Evolutionary conservation across 2,888 invertebrate species (phyloP), one percentile per base, ranked within the genome.

Genomic region (Antheraea yamamai): DNA sequence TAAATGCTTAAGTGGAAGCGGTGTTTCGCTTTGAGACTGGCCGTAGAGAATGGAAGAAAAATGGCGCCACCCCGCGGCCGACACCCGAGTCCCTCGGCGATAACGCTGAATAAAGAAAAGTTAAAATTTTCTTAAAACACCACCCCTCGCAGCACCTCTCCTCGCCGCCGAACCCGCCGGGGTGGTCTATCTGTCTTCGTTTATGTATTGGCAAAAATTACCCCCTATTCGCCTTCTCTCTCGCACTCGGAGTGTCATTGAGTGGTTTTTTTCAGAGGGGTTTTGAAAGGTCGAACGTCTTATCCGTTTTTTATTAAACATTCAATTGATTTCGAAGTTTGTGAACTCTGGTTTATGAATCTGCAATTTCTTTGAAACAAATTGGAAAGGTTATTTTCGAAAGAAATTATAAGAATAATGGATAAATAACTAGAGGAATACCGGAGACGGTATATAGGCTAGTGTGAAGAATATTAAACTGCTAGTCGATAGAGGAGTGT

Each of bases 131-230:
- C 93, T 92, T 91, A 88, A 90, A 92, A 89, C 89, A 84, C 90
- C 91, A 84, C 90, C 91, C 89, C 85, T 77, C 74, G 61, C 61
- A 10, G 47, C 47, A 8, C 61, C 64, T 12, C 26, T 3, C 16
- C 26, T 16, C 23, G n/a, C n/a, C 61, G 6, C 14, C 64, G 30
- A 2, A 3, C 78, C 74, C 75, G 77, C 90, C 91, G 84, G 89
- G 88, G 89, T 86, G 84, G 88, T 79, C 91, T 92, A 92, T 94
- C 94, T 93, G 89, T 93, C 94, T 94, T 94, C 91, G 91, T 93
- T 93, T 90, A 93, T 93, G 94, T 94, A 94, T 94, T 90, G 94
- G 93, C 92, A 94, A 94, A 94, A 94, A 94, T 92, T 87, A 88
- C 91, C 90, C 89, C 88, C 87, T 79, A 75, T 83, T 81, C 79